Evolutionary conservation across 2,113 vertebrate genomes (phyloP), one percentile per base, ranked within the genome.

Genomic region (Pangasianodon hypophthalmus): DNA sequence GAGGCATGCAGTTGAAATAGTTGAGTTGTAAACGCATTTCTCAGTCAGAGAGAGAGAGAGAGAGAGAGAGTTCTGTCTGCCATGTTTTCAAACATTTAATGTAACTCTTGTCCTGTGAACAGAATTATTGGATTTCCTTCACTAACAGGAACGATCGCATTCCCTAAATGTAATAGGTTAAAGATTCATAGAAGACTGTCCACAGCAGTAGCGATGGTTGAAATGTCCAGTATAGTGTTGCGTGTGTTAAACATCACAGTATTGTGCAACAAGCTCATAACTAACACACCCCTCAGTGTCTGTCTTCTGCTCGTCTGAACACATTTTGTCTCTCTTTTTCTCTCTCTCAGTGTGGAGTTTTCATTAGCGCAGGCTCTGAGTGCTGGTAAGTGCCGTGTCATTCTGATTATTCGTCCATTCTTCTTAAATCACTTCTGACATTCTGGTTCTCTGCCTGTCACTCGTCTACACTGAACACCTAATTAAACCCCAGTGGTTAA

Each of bases 321-420:
- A 9, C 50, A 19, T 32, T 82, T 19, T 19, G 0, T 80, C 29
- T 85, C 41, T 85, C 62, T 90, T 58, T 88, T 93, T 89, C 93
- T 94, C 88, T 89, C 89, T n/a, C 50, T 94, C 94, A 96, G 96
- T 90, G 32, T 80, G 92, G 94, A 93, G 69, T 92, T 96, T 88
- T 90, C 92, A 92, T 90, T 94, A 93, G 91, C 94, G 29, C 94
- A 96, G 4, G 94, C 88, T 1, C 4, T 95, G 82, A 7, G 41
- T 0, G 37, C 88, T 0, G 94, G 96, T 96, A 52, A 96, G 96
- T 93, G 81, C 16, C 8, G 46, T 85, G 73, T 88, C 52, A 48
- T 52, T 73, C 82, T 52, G 84, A 69, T 54, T 44, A 54, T 21
- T 48, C 52, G 9, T 50, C 32, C 5, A 26, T 71, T 11, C 7